These are phyloP conservation scores for Helicorthomorpha holstii DNA, from an alignment of 1,140 invertebrate genomes.

Conservation along the genomic window DNA sequence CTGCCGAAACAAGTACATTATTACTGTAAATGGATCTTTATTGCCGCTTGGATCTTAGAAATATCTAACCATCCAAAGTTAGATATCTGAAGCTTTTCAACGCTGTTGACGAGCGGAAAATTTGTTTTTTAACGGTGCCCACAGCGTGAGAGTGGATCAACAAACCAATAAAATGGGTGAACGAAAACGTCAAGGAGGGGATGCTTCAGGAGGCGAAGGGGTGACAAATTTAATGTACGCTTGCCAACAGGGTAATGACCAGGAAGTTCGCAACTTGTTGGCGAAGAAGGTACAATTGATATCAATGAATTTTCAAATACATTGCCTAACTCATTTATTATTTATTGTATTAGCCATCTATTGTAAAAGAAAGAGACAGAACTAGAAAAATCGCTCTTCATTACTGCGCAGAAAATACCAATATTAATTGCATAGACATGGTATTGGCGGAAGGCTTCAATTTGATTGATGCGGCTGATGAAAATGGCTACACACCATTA, in stretches of 20 bases:
- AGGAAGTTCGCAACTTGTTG: slow-evolving; percentile 24
- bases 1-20: no score
- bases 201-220: slow-evolving; percentile 15
- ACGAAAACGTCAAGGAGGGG: no score
- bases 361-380: slow-evolving; percentile 44
- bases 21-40: no score
- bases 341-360: slow-evolving; percentile 32
- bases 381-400: slow-evolving; percentile 75
- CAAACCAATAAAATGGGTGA: no score
- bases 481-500: slow-evolving; percentile 82
- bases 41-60: no score
- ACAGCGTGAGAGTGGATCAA: no score
- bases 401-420: slow-evolving; percentile 63
- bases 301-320: not conserved
- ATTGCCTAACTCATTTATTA: no score
- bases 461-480: slow-evolving; percentile 61
- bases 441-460: slow-evolving; percentile 48
- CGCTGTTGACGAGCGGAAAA: no score
- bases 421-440: slow-evolving; percentile 26
- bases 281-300: slow-evolving; percentile 20
- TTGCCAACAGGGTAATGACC: slow-evolving; percentile 49
- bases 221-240: slow-evolving; percentile 71
- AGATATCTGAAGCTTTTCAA: no score
- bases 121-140: no score
- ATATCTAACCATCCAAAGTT: no score